These are phyloP conservation scores for Petrocephalus sullivani DNA, from an alignment of 2,797 vertebrate genomes.

Conservation along the genomic window DNA sequence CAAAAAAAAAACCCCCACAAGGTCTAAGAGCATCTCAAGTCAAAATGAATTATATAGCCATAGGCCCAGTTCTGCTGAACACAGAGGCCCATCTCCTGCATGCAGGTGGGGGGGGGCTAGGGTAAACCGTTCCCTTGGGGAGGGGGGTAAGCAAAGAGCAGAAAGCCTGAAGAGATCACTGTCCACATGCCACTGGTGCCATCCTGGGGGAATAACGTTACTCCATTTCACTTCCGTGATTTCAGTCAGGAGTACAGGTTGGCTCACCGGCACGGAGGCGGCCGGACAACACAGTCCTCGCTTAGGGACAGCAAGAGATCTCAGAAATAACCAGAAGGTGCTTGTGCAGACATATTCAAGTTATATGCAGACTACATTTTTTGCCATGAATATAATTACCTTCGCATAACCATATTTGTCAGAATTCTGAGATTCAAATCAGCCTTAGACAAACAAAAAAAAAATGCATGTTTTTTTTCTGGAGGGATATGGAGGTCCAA, in stretches of 20 bases:
- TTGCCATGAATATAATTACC: not conserved
- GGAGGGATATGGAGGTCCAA: conserved; percentile 15
- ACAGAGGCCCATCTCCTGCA: not conserved
- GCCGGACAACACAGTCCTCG: not conserved
- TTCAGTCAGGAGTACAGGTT: not conserved
- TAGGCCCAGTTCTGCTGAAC: not conserved
- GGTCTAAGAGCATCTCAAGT: not conserved
- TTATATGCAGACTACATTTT: not conserved
- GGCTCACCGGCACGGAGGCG: not conserved
- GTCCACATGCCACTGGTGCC: not conserved
- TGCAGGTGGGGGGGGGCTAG: no score
- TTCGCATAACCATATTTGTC: not conserved
- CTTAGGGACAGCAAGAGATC: not conserved
- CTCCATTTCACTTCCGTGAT: not conserved
- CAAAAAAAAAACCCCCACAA: not conserved
- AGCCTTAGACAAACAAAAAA: not conserved
- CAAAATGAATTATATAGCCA: not conserved
- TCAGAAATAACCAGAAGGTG: not conserved
- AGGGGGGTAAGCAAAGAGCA: no score
- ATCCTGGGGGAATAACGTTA: not conserved
- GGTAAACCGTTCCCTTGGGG: no score
- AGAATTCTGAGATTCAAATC: not conserved
- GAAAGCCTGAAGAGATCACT: not conserved
- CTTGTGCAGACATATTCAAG: not conserved
- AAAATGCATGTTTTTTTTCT: conserved; percentile 31